These are phyloP conservation scores for Halcyon badia DNA, from an alignment of 2,797 vertebrate species.

Conservation along the genomic window DNA sequence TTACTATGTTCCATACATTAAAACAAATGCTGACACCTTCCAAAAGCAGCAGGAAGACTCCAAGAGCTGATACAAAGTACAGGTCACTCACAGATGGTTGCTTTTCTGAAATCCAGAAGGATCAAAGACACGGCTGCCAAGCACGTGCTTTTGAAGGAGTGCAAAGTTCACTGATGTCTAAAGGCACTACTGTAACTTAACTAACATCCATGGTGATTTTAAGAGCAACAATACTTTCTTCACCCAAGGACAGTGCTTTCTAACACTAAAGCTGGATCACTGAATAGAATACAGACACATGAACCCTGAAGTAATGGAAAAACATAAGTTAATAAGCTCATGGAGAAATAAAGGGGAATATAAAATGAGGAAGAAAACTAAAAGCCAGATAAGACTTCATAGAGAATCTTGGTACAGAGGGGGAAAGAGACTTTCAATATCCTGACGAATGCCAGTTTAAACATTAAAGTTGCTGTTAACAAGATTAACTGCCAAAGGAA, in stretches of 20 bases:
- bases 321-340: not conserved
- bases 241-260: not conserved
- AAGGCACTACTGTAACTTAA: not conserved
- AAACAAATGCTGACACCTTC: not conserved
- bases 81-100: not conserved
- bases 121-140: slow-evolving; percentile 11
- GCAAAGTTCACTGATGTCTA: not conserved
- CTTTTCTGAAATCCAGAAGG: not conserved
- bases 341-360: not conserved
- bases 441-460: not conserved
- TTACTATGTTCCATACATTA: not conserved
- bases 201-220: not conserved
- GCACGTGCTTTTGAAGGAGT: not conserved
- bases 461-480: not conserved
- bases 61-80: not conserved
- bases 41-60: not conserved
- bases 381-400: not conserved
- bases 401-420: not conserved
- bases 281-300: not conserved
- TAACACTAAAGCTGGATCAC: not conserved
- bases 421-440: not conserved
- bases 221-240: not conserved
- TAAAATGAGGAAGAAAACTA: not conserved
- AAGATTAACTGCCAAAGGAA: not conserved
- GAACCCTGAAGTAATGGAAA: not conserved